Percentiles rank a stretch among this genome's conserved stretches.
phyloP scores from a whole-genome alignment of 2,797 vertebrate genomes.

The Anguilla megastoma region DNA sequence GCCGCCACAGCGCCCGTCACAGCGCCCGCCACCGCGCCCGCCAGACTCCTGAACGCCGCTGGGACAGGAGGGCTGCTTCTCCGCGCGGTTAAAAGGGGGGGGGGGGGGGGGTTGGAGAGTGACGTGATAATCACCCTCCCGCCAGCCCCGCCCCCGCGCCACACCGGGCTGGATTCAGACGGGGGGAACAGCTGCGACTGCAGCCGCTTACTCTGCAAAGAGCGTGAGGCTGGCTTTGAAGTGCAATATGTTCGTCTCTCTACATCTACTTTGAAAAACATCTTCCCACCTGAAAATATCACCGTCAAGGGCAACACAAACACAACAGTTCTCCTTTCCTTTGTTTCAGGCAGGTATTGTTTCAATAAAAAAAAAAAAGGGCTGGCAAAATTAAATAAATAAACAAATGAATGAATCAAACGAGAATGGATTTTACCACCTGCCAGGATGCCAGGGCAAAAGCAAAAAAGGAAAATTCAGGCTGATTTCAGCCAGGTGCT shows the following conservation, averaged over 20 bases:
- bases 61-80: not conserved
- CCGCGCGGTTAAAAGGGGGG: not conserved
- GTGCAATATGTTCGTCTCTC: conserved; percentile 1
- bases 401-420: not conserved
- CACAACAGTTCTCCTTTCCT: not conserved
- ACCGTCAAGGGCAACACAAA: conserved; percentile 6
- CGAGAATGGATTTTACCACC: not conserved
- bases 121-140: conserved; percentile 36
- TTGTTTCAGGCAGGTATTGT: not conserved
- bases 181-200: conserved; percentile 35
- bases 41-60: not conserved
- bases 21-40: not conserved
- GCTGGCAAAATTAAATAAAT: not conserved
- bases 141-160: conserved; percentile 11
- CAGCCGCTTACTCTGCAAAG: conserved; percentile 27
- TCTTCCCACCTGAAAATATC: not conserved
- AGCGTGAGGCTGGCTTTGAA: not conserved
- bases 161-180: conserved; percentile 34
- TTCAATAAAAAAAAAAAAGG: not conserved
- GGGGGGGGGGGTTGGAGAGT: conserved; percentile 14
- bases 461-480: not conserved
- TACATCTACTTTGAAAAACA: not conserved
- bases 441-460: not conserved
- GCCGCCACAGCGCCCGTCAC: not conserved
- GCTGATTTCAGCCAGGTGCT: not conserved